Base-by-base conservation (phyloP, 2,888 invertebrate genomes). In the Cerastoderma edule region DNA sequence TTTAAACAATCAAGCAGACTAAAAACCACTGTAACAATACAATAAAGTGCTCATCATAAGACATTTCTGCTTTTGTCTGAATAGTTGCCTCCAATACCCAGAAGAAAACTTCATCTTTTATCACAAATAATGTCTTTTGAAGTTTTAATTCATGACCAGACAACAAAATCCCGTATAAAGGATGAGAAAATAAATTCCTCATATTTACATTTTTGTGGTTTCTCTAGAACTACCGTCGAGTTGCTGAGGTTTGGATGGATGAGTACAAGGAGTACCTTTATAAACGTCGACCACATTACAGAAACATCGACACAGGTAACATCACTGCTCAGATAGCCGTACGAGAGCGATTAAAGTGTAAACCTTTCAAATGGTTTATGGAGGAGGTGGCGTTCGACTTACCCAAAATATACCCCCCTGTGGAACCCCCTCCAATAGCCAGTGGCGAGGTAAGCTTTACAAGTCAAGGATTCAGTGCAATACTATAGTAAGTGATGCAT, bases 201-300 rank as follows among this genome's bases (percentile, higher is more conserved):
- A n/a, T n/a, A n/a, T 46, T 46, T 16, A 53, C 53, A 24, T 2
- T 2, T 53, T 53, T 24, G 1, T 28, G 27, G 19, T 56, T 32
- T 35, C 72, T 71, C n/a, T 53, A 96, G 96, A 98, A 98, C 93
- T 97, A 97, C 93, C 95, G 96, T 53, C 95, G 98, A 75, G 98
- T 98, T 0, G 98, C 98, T 70, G 97, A 97, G 88, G 98, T 99
- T 1, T 99, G 99, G 99, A 98, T 99, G 98, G 99, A 99, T 91
- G 98, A 99, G 89, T 99, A 98, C 92, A 97, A 96, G 1, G 94
- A 98, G 85, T 95, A 95, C 90, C 92, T 99, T 67, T 99, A 98
- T 93, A 93, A 94, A 78, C 94, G 97, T 0, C 94, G 96, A 35
- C 96, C 98, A 0, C 95, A 96, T 89, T 89, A 89, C 76, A 93